Base-by-base conservation (phyloP, 2,888 invertebrate genomes). In the Andrena praecox region DNA sequence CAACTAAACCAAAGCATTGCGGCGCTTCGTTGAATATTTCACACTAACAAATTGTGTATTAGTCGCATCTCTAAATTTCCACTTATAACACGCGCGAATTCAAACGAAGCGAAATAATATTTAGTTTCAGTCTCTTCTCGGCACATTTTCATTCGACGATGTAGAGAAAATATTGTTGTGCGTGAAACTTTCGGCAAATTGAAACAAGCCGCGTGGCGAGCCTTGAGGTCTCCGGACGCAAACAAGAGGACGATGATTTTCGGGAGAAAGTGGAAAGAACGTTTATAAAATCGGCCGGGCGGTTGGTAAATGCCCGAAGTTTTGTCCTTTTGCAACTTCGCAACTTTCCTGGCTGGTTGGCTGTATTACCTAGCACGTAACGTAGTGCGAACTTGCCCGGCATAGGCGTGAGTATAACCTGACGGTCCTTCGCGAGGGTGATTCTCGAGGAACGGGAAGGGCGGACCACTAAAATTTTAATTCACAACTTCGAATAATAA, bases 401-500 rank as follows among this genome's bases (percentile, higher is more conserved):
- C 66, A 69, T 69, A 60, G 69, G 80, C 79, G 78, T 67, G 80
- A 78, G 80, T 48, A 81, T 64, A 80, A 82, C 77, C 63, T 42
- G 73, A 27, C 77, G 48, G 60, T 60, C 50, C 64, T 68, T 33
- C 42, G 74, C 64, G 24, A 56, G 52, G 67, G 72, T 77, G 81
- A 89, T 80, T 85, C 85, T 85, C 76, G 74, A 50, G 35, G 71
- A 50, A 64, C 79, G 50, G 42, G 56, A 42, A 67, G 62, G 12
- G 20, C 54, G 50, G 48, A 62, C 70, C 64, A 86, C 86, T 91
- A 86, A 90, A 92, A 93, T 93, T 93, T 93, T 92, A 93, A 93
- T 92, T 91, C 91, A 85, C 90, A 91, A 93, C 89, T 92, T 92
- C 91, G 81, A 89, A 89, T 90, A 90, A 90, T 91, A 90, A 91